phyloP scores from a whole-genome alignment of 1,140 invertebrate genomes.

The Ridgeia piscesae region DNA sequence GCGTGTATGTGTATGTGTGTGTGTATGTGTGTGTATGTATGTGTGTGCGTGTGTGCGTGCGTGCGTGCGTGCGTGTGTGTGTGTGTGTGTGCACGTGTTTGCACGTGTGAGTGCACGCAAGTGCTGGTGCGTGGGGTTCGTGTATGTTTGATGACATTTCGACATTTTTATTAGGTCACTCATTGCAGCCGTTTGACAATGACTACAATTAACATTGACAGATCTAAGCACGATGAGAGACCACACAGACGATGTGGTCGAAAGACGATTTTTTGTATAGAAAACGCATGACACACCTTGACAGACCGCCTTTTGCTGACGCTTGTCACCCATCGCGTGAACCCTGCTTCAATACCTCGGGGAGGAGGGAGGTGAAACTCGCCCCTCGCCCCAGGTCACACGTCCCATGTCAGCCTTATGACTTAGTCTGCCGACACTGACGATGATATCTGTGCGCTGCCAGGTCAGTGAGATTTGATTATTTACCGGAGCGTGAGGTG shows the following conservation, averaged over 20 bases:
- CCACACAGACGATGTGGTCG: neutral
- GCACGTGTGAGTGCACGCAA: too few relatives aligned
- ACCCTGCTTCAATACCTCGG: neutral
- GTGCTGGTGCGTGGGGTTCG: too few relatives aligned
- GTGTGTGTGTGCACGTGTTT: too few relatives aligned
- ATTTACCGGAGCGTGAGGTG: neutral
- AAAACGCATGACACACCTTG: neutral
- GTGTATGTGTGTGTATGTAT: too few relatives aligned
- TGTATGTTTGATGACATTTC: neutral
- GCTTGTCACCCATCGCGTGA: neutral
- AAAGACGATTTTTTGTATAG: neutral
- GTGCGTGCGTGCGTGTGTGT: too few relatives aligned
- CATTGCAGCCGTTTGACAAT: neutral
- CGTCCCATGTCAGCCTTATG: neutral
- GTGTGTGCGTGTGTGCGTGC: too few relatives aligned
- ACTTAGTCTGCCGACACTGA: neutral
- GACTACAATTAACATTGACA: neutral
- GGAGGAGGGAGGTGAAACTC: neutral
- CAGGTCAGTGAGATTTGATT: neutral
- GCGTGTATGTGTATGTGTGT: too few relatives aligned
- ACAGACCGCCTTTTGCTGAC: neutral
- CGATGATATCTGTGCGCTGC: neutral
- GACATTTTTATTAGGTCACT: neutral
- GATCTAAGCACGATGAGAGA: neutral
- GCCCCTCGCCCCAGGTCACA: neutral